Evolutionary conservation across 2,113 vertebrate species (phyloP).

Genomic region (Ceyx melanurus): DNA sequence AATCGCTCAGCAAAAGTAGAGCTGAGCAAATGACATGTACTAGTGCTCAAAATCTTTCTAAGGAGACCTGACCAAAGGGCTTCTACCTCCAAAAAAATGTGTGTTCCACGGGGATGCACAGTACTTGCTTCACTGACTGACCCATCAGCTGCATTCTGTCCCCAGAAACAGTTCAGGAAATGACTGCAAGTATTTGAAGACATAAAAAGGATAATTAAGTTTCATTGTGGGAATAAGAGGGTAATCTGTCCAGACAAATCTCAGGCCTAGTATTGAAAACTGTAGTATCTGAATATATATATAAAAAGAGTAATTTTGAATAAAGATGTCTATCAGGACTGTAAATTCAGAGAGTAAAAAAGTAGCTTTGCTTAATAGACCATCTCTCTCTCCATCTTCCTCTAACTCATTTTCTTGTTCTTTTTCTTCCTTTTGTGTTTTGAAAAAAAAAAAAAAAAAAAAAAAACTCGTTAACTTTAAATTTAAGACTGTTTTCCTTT

Average conservation of each 20-base stretch:
- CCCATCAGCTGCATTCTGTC: background rate
- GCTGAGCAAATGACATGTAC: background rate
- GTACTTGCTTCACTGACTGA: background rate
- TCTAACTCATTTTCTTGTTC: conserved; percentile 51
- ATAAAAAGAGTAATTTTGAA: conserved; percentile 4
- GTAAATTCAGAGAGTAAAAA: conserved; percentile 34
- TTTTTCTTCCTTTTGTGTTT: conserved; percentile 14
- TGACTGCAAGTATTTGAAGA: conserved; percentile 26
- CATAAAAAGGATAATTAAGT: conserved; percentile 57
- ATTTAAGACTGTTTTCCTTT: no score
- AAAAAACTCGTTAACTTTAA: no score
- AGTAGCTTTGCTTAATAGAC: conserved; percentile 26
- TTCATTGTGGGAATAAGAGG: conserved; percentile 46
- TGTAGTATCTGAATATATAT: conserved; percentile 19
- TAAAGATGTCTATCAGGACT: conserved; percentile 50
- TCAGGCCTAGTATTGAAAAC: conserved; percentile 32
- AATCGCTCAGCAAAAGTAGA: background rate
- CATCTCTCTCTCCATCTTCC: conserved; percentile 29
- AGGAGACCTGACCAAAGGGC: background rate
- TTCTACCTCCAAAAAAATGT: background rate
- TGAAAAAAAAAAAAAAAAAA: background rate
- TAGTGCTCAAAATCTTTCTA: background rate
- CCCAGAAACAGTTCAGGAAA: conserved; percentile 19
- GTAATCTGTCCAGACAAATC: conserved; percentile 61
- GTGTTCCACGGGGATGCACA: background rate